These are phyloP conservation scores for Harpalus rubripes DNA, from an alignment of 2,888 invertebrate genomes.

Conservation along the genomic window DNA sequence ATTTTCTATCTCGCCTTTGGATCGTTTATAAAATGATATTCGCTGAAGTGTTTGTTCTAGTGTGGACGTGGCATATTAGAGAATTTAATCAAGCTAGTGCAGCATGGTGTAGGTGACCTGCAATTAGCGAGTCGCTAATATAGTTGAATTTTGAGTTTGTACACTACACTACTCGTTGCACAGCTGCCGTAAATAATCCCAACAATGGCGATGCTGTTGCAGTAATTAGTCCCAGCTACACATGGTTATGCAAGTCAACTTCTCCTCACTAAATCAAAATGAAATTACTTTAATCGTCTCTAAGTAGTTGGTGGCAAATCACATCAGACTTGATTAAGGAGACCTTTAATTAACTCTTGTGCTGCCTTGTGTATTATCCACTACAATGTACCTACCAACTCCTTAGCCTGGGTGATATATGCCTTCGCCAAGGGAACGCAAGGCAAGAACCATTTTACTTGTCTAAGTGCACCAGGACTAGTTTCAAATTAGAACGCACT, in stretches of 20 bases:
- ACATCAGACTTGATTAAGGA: conserved; percentile 66
- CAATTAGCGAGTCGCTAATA: conserved; percentile 15
- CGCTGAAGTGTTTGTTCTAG: background rate
- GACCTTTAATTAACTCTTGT: conserved; percentile 64
- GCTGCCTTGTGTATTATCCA: conserved; percentile 45
- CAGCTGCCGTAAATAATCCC: conserved; percentile 56
- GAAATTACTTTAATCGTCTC: conserved; percentile 64
- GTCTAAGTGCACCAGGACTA: conserved; percentile 4
- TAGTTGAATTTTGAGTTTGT: conserved; percentile 32
- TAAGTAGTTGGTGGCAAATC: conserved; percentile 65
- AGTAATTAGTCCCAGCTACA: conserved; percentile 50
- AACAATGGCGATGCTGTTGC: conserved; percentile 36
- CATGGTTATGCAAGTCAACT: conserved; percentile 51
- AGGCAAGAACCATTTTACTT: conserved; percentile 52
- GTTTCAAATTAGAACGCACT: conserved; percentile 45
- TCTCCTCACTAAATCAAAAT: conserved; percentile 61
- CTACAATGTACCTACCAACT: background rate
- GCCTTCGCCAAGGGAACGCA: background rate
- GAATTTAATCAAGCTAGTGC: conserved; percentile 46
- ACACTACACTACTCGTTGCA: conserved; percentile 1
- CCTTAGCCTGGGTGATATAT: conserved; percentile 28
- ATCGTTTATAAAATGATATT: background rate
- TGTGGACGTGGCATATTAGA: conserved; percentile 5
- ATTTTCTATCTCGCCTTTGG: background rate
- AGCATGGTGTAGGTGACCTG: conserved; percentile 29